These are phyloP conservation scores for Portunus trituberculatus DNA, from an alignment of 1,140 invertebrate genomes.

Conservation along the genomic window DNA sequence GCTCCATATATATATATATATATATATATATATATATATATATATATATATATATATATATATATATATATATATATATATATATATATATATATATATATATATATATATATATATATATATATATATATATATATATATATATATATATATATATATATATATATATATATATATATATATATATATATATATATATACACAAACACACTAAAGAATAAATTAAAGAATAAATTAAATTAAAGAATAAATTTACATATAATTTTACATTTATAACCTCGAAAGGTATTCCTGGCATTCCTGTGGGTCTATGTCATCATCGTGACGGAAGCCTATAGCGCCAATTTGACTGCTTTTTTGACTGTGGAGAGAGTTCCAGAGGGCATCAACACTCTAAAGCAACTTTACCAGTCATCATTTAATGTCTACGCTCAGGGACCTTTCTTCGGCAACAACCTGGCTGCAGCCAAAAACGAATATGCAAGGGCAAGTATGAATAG, in stretches of 20 bases:
- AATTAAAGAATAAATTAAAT: no score
- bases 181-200: no score
- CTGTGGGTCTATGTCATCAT: not conserved
- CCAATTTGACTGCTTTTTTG: not conserved
- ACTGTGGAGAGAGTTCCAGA: not conserved
- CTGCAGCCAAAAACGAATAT: not conserved
- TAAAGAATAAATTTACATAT: not conserved
- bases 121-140: conserved; percentile 40
- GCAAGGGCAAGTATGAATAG: not conserved
- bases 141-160: no score
- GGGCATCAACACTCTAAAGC: not conserved
- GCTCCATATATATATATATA: not conserved
- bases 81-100: not conserved
- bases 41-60: conserved; percentile 15
- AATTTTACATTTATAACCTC: not conserved
- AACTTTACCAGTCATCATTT: not conserved
- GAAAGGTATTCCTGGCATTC: not conserved
- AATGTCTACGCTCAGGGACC: not conserved
- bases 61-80: conserved; percentile 53
- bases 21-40: conserved; percentile 33
- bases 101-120: conserved; percentile 42
- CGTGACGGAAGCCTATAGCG: not conserved
- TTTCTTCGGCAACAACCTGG: not conserved
- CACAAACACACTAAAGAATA: no score
- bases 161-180: no score